Evolutionary conservation across 2,797 vertebrate species (phyloP).

Genomic region (Ataeniobius toweri): DNA sequence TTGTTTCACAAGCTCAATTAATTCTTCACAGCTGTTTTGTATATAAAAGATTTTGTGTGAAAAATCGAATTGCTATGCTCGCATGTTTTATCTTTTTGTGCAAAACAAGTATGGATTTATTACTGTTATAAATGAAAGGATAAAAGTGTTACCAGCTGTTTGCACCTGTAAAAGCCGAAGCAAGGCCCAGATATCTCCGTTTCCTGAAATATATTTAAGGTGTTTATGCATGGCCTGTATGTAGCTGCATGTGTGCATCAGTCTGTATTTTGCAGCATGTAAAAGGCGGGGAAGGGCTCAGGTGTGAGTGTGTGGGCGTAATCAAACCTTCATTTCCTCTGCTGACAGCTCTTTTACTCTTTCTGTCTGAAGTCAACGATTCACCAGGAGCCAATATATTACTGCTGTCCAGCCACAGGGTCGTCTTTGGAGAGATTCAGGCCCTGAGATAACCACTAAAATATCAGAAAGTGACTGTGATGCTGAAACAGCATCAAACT

Average conservation of each 20-base stretch:
- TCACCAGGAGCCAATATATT: slow-evolving; percentile 73
- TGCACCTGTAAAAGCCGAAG: background rate
- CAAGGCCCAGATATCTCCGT: background rate
- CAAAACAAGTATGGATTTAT: background rate
- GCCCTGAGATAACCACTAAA: slow-evolving; percentile 55
- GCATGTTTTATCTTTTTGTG: slow-evolving; percentile 10
- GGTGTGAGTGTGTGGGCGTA: slow-evolving; percentile 70
- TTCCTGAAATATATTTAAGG: slow-evolving; percentile 6
- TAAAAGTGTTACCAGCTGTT: background rate
- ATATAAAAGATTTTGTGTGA: background rate
- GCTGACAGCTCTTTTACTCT: slow-evolving; percentile 76
- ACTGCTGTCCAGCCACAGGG: slow-evolving; percentile 56
- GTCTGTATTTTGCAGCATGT: slow-evolving; percentile 10
- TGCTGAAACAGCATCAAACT: slow-evolving; percentile 21
- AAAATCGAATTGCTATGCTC: slow-evolving; percentile 5
- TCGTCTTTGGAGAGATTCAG: slow-evolving; percentile 59
- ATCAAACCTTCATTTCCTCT: slow-evolving; percentile 73
- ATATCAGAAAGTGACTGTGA: slow-evolving; percentile 28
- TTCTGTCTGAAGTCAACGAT: slow-evolving; percentile 66
- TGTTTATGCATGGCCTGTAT: slow-evolving; percentile 4
- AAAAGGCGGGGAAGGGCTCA: slow-evolving; percentile 54
- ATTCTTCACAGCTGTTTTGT: background rate
- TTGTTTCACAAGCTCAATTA: background rate
- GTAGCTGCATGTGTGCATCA: slow-evolving; percentile 14
- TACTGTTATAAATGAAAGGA: background rate